Percentiles rank a stretch among this genome's conserved stretches.
phyloP scores from a whole-genome alignment of 2,113 vertebrate genomes.

The Toxotes chatareus region DNA sequence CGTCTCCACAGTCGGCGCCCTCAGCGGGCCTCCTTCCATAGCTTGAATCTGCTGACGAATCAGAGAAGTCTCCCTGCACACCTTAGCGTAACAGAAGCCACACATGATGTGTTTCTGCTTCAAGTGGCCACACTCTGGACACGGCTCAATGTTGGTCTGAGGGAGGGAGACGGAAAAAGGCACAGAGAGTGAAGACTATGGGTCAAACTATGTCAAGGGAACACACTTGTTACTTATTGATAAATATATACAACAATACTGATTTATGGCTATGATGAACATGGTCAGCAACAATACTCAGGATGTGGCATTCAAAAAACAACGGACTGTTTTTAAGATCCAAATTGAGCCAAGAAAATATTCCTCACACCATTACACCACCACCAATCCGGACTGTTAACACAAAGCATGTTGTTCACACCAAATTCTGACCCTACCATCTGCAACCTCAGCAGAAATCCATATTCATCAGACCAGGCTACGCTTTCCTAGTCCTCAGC shows the following conservation, averaged over 20 bases:
- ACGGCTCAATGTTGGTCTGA: conserved; percentile 92
- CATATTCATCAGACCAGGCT: too few species aligned
- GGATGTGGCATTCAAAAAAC: too few species aligned
- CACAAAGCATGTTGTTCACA: too few species aligned
- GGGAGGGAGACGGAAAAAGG: conserved; percentile 40
- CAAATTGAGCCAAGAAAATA: too few species aligned
- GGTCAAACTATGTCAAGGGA: neutral
- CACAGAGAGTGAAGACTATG: neutral
- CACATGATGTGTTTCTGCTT: conserved; percentile 95
- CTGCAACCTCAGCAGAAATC: too few species aligned
- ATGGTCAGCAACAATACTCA: too few species aligned
- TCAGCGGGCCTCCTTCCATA: conserved; percentile 89
- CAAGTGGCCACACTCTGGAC: conserved; percentile 92
- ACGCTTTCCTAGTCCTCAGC: too few species aligned
- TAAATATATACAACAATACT: neutral
- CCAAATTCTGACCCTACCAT: too few species aligned
- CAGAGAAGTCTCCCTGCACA: conserved; percentile 86
- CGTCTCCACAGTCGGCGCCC: conserved; percentile 86
- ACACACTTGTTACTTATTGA: neutral
- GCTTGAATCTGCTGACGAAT: conserved; percentile 87
- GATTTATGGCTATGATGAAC: neutral
- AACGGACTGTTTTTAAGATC: too few species aligned
- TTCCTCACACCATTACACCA: too few species aligned
- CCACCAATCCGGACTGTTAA: too few species aligned
- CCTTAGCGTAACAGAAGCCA: conserved; percentile 92